A percentile compares a stretch with the other conserved stretches of the same genome.
Conservation (phyloP, 2,113 vertebrate species). For the Myotis yumanensis region DNA sequence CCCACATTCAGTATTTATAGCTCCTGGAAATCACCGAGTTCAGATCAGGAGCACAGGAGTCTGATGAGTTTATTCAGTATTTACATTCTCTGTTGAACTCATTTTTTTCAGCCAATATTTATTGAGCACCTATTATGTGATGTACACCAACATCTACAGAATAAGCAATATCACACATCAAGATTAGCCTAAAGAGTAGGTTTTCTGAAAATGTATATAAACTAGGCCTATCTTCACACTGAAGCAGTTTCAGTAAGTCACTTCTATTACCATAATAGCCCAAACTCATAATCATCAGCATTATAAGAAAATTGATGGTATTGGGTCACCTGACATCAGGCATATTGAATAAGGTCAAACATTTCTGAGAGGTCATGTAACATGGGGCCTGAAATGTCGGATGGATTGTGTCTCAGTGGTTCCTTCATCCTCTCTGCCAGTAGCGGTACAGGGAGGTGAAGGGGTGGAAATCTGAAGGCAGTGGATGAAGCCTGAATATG, state of each 20-base stretch:
- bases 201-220: not conserved
- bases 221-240: not conserved
- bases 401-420: not conserved
- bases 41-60: not conserved
- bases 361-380: not conserved
- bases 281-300: not conserved
- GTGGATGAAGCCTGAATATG: not conserved
- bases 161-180: not conserved
- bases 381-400: not conserved
- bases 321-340: not conserved
- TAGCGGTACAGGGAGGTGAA: not conserved
- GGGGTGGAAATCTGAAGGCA: not conserved
- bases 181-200: not conserved
- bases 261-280: not conserved
- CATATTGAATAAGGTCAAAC: slow-evolving; percentile 18
- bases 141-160: not conserved
- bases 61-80: not conserved
- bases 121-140: not conserved
- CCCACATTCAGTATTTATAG: not conserved
- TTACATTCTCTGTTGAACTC: not conserved
- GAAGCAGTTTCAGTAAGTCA: not conserved
- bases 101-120: not conserved
- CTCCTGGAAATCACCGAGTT: not conserved
- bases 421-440: not conserved
- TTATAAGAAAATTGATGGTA: slow-evolving; percentile 36